A percentile compares a stretch with the other conserved stretches of the same genome.
phyloP scores from a whole-genome alignment of 1,140 invertebrate species.

The Drosophila asahinai region DNA sequence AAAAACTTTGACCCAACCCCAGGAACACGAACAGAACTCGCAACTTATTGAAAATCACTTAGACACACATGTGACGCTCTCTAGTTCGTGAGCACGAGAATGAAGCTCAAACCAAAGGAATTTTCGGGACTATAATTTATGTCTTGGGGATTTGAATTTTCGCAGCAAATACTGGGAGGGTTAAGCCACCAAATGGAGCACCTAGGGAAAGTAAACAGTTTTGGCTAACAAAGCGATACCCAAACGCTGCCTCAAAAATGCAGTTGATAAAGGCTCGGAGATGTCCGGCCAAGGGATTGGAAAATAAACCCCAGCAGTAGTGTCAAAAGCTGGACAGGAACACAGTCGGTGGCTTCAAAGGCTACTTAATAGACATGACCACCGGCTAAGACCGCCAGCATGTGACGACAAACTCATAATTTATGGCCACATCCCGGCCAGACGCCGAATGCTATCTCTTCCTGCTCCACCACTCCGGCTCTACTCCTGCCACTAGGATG shows the following conservation, averaged over 20 bases:
- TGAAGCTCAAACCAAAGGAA: constrained; percentile 34
- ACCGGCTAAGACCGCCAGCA: constrained; percentile 57
- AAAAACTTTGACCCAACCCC: constrained; percentile 74
- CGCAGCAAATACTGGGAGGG: neutral
- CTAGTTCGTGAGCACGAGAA: constrained; percentile 60
- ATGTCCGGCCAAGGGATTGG: constrained; percentile 18
- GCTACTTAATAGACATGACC: constrained; percentile 72
- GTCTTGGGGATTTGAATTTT: constrained; percentile 21
- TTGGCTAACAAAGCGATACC: constrained; percentile 23
- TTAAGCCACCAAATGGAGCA: neutral
- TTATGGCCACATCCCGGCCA: constrained; percentile 67
- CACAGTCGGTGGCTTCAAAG: constrained; percentile 38
- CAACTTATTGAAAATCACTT: constrained; percentile 83
- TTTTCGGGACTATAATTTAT: constrained; percentile 41
- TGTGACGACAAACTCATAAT: constrained; percentile 76
- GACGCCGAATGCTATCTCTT: constrained; percentile 67
- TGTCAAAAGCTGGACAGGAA: constrained; percentile 60
- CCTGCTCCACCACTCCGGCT: constrained; percentile 10
- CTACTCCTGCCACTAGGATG: constrained; percentile 12
- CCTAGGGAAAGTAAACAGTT: constrained; percentile 22
- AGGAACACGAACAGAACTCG: constrained; percentile 30
- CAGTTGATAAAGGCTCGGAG: constrained; percentile 14
- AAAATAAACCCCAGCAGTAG: constrained; percentile 61
- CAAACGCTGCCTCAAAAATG: constrained; percentile 9
- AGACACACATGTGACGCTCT: constrained; percentile 79